Evolutionary conservation across 2,888 invertebrate genomes (phyloP), one percentile per base, ranked within the genome.

Genomic region (Punctoribates punctum): DNA sequence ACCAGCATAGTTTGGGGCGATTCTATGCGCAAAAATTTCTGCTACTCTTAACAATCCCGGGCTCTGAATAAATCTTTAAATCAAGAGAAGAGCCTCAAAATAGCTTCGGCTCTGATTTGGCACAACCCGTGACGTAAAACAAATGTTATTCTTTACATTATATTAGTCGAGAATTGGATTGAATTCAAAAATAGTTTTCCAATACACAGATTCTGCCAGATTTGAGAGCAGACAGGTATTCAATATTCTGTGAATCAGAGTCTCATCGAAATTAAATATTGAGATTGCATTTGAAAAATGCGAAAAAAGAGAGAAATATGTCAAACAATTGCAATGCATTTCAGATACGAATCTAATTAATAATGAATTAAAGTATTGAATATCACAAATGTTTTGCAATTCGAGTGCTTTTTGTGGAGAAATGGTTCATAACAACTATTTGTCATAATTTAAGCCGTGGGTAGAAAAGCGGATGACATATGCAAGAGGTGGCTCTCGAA

Each of bases 71-170:
- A 34, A 23, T 57, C 23, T 20, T 57, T 20, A 20, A 25, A 57
- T 57, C 23, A 11, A 57, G 13, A n/a, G 54, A 57, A 57, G 2
- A 23, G 57, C 0, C 25, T 57, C 25, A 25, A 57, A 57, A 57
- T 57, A 57, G 25, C 57, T 51, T 9, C 42, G 51, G 20, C 17
- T 51, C 51, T 51, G 51, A 51, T 51, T 51, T 51, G 51, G 51
- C 51, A 51, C 51, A n/a, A 51, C 51, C 20, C n/a, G 51, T 20
- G 51, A 51, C 51, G 51, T 20, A 51, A n/a, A n/a, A 51, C 51
- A 51, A 51, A 51, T 51, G 51, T 51, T 51, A n/a, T 51, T 51
- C 17, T 51, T 51, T 8, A 51, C 51, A 51, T n/a, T 51, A 48
- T 48, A 48, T 48, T n/a, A 9, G 51, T 42, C 8, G 6, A 11